A percentile compares a stretch with the other conserved stretches of the same genome.
Evolutionary conservation across 2,113 vertebrate genomes (phyloP).

Genomic region (Scophthalmus maximus): DNA sequence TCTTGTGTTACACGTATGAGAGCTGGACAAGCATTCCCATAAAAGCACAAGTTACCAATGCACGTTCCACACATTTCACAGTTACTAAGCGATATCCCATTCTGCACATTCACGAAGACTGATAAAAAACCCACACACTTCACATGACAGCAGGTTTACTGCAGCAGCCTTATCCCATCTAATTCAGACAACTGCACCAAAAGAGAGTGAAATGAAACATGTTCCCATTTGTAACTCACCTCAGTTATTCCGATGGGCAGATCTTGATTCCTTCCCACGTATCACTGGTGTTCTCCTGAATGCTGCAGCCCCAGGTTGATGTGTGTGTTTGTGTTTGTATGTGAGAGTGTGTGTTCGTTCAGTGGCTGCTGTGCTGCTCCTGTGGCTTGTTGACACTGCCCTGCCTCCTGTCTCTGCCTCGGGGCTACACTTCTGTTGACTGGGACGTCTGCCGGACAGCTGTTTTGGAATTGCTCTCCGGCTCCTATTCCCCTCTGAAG

Average conservation of each 20-base stretch:
- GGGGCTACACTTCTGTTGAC: constrained; percentile 68
- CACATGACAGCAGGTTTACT: not conserved
- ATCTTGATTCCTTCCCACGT: constrained; percentile 34
- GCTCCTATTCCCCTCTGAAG: constrained; percentile 73
- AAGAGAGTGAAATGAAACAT: constrained; percentile 25
- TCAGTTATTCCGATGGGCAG: constrained; percentile 25
- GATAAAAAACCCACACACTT: not conserved
- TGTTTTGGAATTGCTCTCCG: constrained; percentile 81
- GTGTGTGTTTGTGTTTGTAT: constrained; percentile 10
- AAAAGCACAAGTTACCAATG: constrained; percentile 31
- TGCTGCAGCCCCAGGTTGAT: constrained; percentile 41
- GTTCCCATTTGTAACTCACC: constrained; percentile 66
- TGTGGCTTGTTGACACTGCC: constrained; percentile 63
- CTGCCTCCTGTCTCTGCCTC: constrained; percentile 67
- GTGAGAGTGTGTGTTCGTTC: constrained; percentile 26
- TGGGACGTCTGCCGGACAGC: constrained; percentile 84
- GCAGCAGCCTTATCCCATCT: not conserved
- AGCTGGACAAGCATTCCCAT: constrained; percentile 31
- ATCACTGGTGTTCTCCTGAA: constrained; percentile 10
- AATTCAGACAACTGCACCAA: not conserved
- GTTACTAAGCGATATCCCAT: constrained; percentile 15
- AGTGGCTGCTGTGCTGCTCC: constrained; percentile 59
- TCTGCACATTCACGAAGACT: constrained; percentile 7
- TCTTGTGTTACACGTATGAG: constrained; percentile 48
- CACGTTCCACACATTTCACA: constrained; percentile 12